These are phyloP conservation scores for Helostoma temminkii DNA, from an alignment of 2,797 vertebrate species.

Conservation along the genomic window DNA sequence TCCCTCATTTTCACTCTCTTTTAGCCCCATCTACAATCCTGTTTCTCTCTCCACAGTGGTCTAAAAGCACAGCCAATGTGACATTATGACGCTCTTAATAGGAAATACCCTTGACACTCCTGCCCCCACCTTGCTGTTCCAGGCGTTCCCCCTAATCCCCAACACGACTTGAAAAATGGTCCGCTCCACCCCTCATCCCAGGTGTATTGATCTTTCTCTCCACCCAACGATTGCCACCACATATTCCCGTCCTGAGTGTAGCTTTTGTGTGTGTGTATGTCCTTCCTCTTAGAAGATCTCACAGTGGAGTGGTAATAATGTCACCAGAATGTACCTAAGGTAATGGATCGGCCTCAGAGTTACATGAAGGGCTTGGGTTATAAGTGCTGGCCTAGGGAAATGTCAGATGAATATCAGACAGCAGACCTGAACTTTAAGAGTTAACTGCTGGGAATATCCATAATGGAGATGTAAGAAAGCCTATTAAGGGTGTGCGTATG, in stretches of 20 bases:
- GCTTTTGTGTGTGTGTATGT: slow-evolving; percentile 35
- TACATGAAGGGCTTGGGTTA: slow-evolving; percentile 41
- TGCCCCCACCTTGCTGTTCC: slow-evolving; percentile 49
- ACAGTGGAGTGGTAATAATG: slow-evolving; percentile 72
- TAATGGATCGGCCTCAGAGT: slow-evolving; percentile 66
- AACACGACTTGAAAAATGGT: slow-evolving; percentile 70
- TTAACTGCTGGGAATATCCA: slow-evolving; percentile 45
- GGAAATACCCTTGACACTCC: slow-evolving; percentile 72
- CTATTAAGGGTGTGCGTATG: slow-evolving; percentile 28
- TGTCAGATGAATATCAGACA: slow-evolving; percentile 73
- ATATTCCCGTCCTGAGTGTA: slow-evolving; percentile 39
- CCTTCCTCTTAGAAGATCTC: slow-evolving; percentile 65
- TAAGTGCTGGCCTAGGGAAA: slow-evolving; percentile 66
- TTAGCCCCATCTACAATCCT: not conserved
- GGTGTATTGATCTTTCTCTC: slow-evolving; percentile 72
- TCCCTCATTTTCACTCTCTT: slow-evolving; percentile 9
- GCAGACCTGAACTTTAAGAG: slow-evolving; percentile 24
- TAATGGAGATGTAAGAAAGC: slow-evolving; percentile 37
- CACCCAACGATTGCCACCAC: slow-evolving; percentile 42
- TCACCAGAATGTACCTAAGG: slow-evolving; percentile 66
- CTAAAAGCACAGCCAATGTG: slow-evolving; percentile 45
- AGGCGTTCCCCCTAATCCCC: slow-evolving; percentile 47
- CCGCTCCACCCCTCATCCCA: slow-evolving; percentile 64
- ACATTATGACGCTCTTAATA: slow-evolving; percentile 59
- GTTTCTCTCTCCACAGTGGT: slow-evolving; percentile 20